These are phyloP conservation scores for Ahaetulla prasina DNA, from an alignment of 2,113 vertebrate genomes.

Conservation along the genomic window DNA sequence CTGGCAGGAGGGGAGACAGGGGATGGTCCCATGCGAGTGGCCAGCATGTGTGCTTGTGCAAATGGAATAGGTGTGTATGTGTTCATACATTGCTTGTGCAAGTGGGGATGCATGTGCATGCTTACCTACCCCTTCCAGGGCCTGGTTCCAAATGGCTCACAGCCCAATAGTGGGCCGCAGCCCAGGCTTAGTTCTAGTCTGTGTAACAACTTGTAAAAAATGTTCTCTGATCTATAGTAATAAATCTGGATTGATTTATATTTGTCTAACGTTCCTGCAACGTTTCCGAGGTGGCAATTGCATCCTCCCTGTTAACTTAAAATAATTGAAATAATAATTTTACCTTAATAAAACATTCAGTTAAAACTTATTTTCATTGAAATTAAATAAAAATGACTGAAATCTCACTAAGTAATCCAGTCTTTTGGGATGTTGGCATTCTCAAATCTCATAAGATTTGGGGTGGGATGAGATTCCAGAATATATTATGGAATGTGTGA, in stretches of 20 bases:
- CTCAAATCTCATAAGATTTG: neutral
- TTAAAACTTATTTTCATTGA: neutral
- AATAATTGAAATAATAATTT: neutral
- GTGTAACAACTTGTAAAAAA: neutral
- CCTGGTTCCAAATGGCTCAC: neutral
- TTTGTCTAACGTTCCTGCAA: neutral
- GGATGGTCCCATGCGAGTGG: neutral
- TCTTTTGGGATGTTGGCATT: neutral
- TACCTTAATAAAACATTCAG: neutral
- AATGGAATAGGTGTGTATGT: accelerated
- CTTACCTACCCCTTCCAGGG: neutral
- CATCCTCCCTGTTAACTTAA: neutral
- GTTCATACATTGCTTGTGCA: neutral
- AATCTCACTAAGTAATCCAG: neutral
- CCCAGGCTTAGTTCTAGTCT: neutral
- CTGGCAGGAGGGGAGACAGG: neutral
- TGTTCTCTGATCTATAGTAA: neutral
- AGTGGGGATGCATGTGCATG: neutral
- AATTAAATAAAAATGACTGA: neutral
- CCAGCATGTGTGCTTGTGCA: neutral
- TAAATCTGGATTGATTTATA: neutral
- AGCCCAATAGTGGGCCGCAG: neutral
- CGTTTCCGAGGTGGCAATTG: neutral
- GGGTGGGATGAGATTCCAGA: neutral
- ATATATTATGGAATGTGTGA: neutral